phyloP scores from a whole-genome alignment of 2,888 invertebrate species.

The Callyntrura guangdongensis region DNA sequence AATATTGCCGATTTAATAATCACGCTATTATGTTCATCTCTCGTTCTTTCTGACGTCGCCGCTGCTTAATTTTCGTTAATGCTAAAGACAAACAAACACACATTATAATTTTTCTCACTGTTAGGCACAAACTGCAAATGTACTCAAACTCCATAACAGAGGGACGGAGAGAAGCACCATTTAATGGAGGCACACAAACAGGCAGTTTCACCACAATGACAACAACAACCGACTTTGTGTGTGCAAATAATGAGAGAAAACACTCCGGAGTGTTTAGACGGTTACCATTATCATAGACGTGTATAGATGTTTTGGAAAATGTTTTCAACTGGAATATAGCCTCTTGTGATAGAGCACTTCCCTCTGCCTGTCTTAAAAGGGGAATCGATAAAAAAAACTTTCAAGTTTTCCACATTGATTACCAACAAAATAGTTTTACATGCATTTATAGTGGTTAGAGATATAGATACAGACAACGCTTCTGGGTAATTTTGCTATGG shows the following conservation, averaged over 20 bases:
- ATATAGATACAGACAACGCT: no score
- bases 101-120: not conserved
- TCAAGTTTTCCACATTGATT: not conserved
- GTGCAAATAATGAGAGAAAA: slow-evolving; percentile 20
- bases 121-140: not conserved
- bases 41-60: no score
- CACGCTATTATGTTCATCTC: no score
- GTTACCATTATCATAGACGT: not conserved
- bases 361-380: no score
- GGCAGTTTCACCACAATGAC: not conserved
- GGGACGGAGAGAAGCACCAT: not conserved
- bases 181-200: not conserved
- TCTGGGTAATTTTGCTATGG: no score
- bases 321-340: not conserved
- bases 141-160: not conserved
- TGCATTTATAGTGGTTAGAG: no score
- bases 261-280: not conserved
- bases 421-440: no score
- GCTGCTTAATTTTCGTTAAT: not conserved
- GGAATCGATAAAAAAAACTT: slow-evolving; percentile 7
- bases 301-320: slow-evolving; percentile 17
- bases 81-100: not conserved
- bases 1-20: no score
- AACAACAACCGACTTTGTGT: not conserved
- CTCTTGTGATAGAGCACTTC: no score